Evolutionary conservation across 2,888 invertebrate species (phyloP).

Genomic region (Epiblema foenella): DNA sequence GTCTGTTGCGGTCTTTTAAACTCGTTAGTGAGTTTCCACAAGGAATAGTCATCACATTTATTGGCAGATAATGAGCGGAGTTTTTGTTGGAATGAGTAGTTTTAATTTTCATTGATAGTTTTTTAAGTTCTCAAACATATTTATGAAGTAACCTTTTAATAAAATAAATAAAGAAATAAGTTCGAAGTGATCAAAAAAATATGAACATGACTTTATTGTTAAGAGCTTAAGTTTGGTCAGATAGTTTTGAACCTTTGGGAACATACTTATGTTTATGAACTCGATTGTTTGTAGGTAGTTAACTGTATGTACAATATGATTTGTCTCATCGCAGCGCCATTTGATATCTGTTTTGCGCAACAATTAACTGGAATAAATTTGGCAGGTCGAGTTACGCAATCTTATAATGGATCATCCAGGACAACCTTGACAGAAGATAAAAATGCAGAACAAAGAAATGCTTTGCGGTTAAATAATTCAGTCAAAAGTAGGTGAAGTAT

Average conservation of each 20-base stretch:
- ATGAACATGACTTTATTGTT: too few species aligned
- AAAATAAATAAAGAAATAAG: too few species aligned
- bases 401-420: constrained; percentile 44
- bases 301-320: too few species aligned
- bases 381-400: not conserved
- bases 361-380: not conserved
- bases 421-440: constrained; percentile 57
- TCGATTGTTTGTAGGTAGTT: too few species aligned
- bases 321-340: not conserved
- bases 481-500: constrained; percentile 59
- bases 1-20: not conserved
- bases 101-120: not conserved
- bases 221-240: too few species aligned
- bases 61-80: not conserved
- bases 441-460: constrained; percentile 53
- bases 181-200: too few species aligned
- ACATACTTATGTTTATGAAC: too few species aligned
- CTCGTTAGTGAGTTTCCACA: not conserved
- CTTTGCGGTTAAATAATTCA: constrained; percentile 57
- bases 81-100: constrained; percentile 7
- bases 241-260: too few species aligned
- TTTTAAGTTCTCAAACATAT: too few species aligned
- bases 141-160: too few species aligned
- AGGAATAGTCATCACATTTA: constrained; percentile 1
- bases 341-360: not conserved